These are phyloP conservation scores for Pogonus chalceus DNA, from an alignment of 1,140 invertebrate species.

Conservation along the genomic window DNA sequence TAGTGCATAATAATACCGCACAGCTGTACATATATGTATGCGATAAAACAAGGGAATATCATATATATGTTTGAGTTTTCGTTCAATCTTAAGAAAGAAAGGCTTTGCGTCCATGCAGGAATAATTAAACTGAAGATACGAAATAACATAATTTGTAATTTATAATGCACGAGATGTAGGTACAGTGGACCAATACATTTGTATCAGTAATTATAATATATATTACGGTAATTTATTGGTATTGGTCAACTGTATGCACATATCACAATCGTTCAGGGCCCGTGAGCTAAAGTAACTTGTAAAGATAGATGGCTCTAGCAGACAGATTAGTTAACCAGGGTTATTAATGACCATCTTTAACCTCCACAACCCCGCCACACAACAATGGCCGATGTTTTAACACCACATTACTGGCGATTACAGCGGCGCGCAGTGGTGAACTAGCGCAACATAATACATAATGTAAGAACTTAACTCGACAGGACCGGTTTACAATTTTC, in stretches of 20 bases:
- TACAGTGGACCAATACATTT: not conserved
- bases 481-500: too few relatives aligned
- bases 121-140: conserved; percentile 10
- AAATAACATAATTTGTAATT: conserved; percentile 10
- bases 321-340: conserved; percentile 38
- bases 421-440: conserved; percentile 1
- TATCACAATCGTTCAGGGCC: not conserved
- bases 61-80: too few relatives aligned
- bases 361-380: conserved; percentile 34
- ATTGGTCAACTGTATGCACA: not conserved
- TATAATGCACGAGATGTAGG: conserved; percentile 5
- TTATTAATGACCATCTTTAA: conserved; percentile 38
- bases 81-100: not conserved
- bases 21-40: too few relatives aligned
- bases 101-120: not conserved
- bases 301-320: conserved; percentile 35
- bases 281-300: conserved; percentile 31
- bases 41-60: too few relatives aligned
- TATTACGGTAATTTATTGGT: not conserved
- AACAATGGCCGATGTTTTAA: conserved; percentile 36
- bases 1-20: too few relatives aligned
- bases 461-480: too few relatives aligned
- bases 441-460: not conserved
- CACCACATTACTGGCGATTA: conserved; percentile 35
- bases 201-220: not conserved